Evolutionary conservation across 2,888 invertebrate species (phyloP).

Genomic region (Philhelius pedissequus): DNA sequence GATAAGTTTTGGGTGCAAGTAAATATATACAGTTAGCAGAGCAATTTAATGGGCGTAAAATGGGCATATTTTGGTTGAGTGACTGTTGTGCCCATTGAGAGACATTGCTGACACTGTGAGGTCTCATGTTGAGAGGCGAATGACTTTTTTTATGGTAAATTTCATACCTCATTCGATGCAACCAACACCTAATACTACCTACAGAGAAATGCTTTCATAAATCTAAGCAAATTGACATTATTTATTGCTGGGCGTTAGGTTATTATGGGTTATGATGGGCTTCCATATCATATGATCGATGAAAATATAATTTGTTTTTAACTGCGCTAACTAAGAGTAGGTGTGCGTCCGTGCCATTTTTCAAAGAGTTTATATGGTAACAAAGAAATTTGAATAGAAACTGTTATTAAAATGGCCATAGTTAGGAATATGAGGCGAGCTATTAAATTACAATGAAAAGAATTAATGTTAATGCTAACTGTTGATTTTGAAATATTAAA

Average conservation of each 20-base stretch:
- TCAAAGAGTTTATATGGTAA: not conserved
- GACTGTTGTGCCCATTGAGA: not conserved
- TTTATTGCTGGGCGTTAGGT: slow-evolving; percentile 3
- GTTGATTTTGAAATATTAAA: too few species aligned
- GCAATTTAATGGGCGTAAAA: slow-evolving; percentile 16
- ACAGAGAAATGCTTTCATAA: slow-evolving; percentile 12
- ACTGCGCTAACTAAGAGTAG: not conserved
- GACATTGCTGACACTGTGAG: not conserved
- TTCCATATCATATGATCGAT: not conserved
- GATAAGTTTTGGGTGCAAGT: not conserved
- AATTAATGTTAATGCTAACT: too few species aligned
- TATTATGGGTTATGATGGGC: not conserved
- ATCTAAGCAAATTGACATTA: slow-evolving; percentile 8
- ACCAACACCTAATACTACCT: not conserved
- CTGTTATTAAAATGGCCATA: too few species aligned
- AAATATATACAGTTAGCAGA: not conserved
- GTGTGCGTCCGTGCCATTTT: not conserved
- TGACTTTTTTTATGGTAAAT: slow-evolving; percentile 22
- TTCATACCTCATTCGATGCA: not conserved
- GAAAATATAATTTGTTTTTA: not conserved
- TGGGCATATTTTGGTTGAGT: slow-evolving; percentile 17
- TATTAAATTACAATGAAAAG: too few species aligned
- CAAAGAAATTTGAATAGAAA: not conserved
- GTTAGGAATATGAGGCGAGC: too few species aligned
- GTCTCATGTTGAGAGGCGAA: slow-evolving; percentile 12